Base-by-base conservation (phyloP, 2,113 vertebrate genomes). In the Procavia capensis region DNA sequence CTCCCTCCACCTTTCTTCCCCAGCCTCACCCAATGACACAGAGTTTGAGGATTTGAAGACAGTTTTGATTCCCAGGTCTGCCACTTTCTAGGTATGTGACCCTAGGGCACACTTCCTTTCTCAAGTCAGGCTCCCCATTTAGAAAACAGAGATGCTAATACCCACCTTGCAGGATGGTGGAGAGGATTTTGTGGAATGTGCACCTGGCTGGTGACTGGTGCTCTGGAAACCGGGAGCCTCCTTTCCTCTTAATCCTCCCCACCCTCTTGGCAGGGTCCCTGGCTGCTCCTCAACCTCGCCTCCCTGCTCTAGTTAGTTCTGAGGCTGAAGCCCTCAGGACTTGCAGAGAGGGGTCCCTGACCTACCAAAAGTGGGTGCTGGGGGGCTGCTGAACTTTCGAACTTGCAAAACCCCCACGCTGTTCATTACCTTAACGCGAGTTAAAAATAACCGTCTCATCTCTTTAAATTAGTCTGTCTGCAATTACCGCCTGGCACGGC, bases 361-460 rank as follows among this genome's bases (percentile, higher is more conserved):
- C 93, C 36, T 29, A 3, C 50, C 70, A 85, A n/a, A 39, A 66
- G 17, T 27, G 45, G 92, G 96, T 83, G 20, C 1, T 6, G 10
- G n/a, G 95, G 68, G 84, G 72, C 24, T 2, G 2, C 83, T 98
- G 98, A 99, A 98, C 98, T 98, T 98, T 98, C 98, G 98, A 98
- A 98, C 98, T 95, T 90, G 72, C 88, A 97, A 95, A 95, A 97
- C 97, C 94, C 95, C 91, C 96, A 97, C 97, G 97, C 98, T 91
- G 97, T 97, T 98, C 98, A 98, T 98, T 98, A 98, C 98, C 98
- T 98, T 98, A 98, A 97, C 96, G 22, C 36, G 72, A 98, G 98
- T 98, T 98, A 98, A 98, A 98, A 98, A 98, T 98, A 98, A 98
- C 98, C 78, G 97, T 97, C 98, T 98, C 97, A 97, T 98, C 98